phyloP scores from a whole-genome alignment of 2,113 vertebrate species.

The Triplophysa siluroides region DNA sequence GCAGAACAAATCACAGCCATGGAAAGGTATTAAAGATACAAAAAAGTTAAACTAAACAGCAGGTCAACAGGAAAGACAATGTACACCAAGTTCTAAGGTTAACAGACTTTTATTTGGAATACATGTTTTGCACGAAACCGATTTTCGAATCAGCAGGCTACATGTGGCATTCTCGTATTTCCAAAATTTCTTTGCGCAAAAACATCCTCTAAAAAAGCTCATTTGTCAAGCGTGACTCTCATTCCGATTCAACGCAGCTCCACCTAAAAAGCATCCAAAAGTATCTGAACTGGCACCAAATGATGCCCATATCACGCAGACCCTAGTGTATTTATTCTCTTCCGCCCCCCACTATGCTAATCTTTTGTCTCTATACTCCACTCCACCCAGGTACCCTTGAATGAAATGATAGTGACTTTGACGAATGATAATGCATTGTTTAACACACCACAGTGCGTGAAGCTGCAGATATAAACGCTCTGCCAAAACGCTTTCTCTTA shows the following conservation, averaged over 20 bases:
- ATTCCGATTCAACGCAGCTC: constrained; percentile 1
- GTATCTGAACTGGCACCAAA: constrained; percentile 22
- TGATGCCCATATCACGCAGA: background rate
- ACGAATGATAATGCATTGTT: constrained; percentile 8
- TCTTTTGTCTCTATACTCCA: constrained; percentile 19
- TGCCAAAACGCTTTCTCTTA: background rate
- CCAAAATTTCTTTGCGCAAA: background rate
- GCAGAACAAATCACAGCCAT: too few relatives aligned
- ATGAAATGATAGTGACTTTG: constrained; percentile 11
- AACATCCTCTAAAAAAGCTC: background rate
- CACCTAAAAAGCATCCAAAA: background rate
- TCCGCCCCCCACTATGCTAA: background rate
- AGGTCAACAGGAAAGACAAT: constrained; percentile 3
- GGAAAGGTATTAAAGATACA: too few relatives aligned
- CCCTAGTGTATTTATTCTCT: constrained; percentile 8
- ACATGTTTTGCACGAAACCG: background rate
- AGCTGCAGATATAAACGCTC: background rate
- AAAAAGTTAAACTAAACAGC: background rate
- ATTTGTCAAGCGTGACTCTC: constrained; percentile 21
- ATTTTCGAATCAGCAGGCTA: constrained; percentile 15
- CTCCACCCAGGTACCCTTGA: background rate
- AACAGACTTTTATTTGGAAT: background rate
- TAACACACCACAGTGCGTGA: background rate
- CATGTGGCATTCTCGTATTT: background rate
- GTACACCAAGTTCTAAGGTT: background rate